Evolutionary conservation across 1,140 invertebrate species (phyloP), one percentile per base, ranked within the genome.

Genomic region (Lucilia sericata): DNA sequence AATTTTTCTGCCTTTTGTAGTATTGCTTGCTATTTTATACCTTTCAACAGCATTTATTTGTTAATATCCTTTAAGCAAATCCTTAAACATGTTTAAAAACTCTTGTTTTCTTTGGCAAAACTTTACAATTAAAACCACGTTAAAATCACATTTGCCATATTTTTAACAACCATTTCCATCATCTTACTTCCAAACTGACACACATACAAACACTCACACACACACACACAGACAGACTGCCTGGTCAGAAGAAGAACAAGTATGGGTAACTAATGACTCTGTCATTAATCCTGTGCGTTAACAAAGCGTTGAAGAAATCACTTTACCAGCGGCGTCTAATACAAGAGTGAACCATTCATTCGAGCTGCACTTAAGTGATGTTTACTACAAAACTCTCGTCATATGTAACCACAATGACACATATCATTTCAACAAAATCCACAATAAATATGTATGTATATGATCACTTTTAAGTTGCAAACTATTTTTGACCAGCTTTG

Each of bases 231-330:
- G n/a, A n/a, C n/a, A n/a, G n/a, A n/a, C n/a, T n/a, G n/a, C 36
- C 70, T 74, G n/a, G 8, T 13, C 49, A 34, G 78, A 65, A 30
- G 5, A 25, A 10, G 5, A 5, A 34, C 36, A 9, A 84, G 42
- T 19, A 25, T 83, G 34, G 7, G 83, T 49, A 82, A 74, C 88
- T 89, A 89, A 89, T 88, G 88, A 89, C 88, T 87, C 85, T 86
- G 86, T 86, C 88, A 89, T 89, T 86, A 89, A 89, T 89, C 88
- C 88, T 87, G 83, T 88, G 88, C 87, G 88, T 87, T 89, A 89
- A 89, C 88, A 89, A 89, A 89, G 88, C 88, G 88, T 89, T 89
- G 88, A 89, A 89, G 88, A 89, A 89, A 89, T 89, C 88, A 89
- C 88, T 89, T 89, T 89, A 89, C 88, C 88, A 89, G 87, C 88